Percentiles rank a stretch among this genome's conserved stretches.
Conservation (phyloP, 2,797 vertebrate genomes). For the Bradypodion ventrale region DNA sequence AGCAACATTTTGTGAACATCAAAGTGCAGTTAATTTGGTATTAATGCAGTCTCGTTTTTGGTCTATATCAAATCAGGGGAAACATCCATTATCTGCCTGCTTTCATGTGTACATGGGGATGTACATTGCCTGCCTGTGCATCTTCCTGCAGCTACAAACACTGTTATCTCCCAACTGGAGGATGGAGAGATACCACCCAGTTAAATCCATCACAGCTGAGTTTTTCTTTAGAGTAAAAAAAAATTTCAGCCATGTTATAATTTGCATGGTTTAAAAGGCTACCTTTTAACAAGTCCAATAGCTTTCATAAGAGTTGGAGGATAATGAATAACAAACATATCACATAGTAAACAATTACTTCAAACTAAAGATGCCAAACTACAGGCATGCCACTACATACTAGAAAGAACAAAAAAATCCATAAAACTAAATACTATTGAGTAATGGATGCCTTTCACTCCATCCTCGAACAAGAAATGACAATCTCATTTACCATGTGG, state of each 20-base stretch:
- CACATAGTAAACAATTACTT: neutral
- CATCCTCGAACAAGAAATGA: neutral
- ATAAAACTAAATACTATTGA: neutral
- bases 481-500: neutral
- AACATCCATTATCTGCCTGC: neutral
- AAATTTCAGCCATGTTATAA: neutral
- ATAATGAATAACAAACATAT: neutral
- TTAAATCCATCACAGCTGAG: neutral
- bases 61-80: neutral
- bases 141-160: neutral
- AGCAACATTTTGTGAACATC: neutral
- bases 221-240: neutral
- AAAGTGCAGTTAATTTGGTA: slow-evolving; percentile 45
- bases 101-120: too few species aligned
- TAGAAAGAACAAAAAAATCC: neutral
- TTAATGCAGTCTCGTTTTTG: slow-evolving; percentile 37
- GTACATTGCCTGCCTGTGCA: neutral
- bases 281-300: neutral
- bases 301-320: neutral
- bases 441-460: neutral
- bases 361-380: neutral
- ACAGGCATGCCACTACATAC: neutral
- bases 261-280: neutral
- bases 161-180: neutral
- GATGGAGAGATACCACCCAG: neutral